Percentiles rank a stretch among this genome's conserved stretches.
phyloP scores from a whole-genome alignment of 2,888 invertebrate species.

The Tetramorium bicarinatum region DNA sequence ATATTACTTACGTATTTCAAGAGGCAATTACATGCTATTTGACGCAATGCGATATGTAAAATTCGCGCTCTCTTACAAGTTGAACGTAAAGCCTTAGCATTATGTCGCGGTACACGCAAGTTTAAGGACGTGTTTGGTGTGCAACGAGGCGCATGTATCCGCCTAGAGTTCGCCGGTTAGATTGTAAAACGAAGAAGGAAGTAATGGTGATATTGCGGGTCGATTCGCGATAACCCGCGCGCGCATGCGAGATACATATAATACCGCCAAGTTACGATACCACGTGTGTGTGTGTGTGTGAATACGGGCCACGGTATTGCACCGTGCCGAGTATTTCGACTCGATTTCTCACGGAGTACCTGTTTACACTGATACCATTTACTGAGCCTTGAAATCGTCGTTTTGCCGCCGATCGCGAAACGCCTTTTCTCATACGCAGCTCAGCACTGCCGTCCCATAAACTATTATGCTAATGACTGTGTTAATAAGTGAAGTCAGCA shows the following conservation, averaged over 20 bases:
- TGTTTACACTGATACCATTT: conserved; percentile 53
- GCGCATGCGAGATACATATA: conserved; percentile 47
- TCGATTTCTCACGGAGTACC: conserved; percentile 10
- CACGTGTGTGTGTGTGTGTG: conserved; percentile 5
- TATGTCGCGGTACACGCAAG: conserved; percentile 36
- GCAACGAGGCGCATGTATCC: conserved; percentile 39
- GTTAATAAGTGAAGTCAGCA: conserved; percentile 72
- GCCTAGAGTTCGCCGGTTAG: conserved; percentile 18
- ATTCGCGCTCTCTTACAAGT: conserved; percentile 22
- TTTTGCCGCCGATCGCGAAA: conserved; percentile 53
- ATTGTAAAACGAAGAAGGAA: conserved; percentile 34
- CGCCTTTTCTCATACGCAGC: conserved; percentile 65
- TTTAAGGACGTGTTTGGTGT: conserved; percentile 40
- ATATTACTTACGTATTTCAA: conserved; percentile 9
- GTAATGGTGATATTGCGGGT: conserved; percentile 29
- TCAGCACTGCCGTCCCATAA: conserved; percentile 65
- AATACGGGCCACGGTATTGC: conserved; percentile 32
- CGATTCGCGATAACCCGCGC: conserved; percentile 41
- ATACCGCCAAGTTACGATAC: conserved; percentile 36
- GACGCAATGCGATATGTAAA: conserved; percentile 18
- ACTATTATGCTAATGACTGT: conserved; percentile 76
- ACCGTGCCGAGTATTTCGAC: conserved; percentile 17
- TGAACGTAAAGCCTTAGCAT: conserved; percentile 34
- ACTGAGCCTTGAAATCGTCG: conserved; percentile 66
- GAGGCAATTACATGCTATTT: not conserved